A percentile compares a stretch with the other conserved stretches of the same genome.
These are phyloP conservation scores for Chaetogeoica ovagalla DNA, from an alignment of 2,888 invertebrate genomes.

Conservation along the genomic window DNA sequence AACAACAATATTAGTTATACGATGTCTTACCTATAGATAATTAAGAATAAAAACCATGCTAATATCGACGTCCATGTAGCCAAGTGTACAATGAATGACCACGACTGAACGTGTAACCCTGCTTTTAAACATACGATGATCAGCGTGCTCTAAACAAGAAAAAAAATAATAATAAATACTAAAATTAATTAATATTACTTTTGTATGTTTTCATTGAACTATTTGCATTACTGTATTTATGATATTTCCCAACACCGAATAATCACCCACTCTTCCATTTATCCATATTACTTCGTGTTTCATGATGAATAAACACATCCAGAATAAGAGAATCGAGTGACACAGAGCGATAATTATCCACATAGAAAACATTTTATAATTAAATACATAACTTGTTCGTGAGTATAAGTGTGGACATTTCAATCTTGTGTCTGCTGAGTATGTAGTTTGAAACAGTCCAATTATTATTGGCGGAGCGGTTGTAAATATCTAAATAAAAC, in stretches of 20 bases:
- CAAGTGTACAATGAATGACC: constrained; percentile 93
- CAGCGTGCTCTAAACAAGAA: constrained; percentile 84
- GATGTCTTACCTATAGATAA: constrained; percentile 75
- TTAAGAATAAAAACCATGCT: constrained; percentile 90
- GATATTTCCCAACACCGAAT: constrained; percentile 90
- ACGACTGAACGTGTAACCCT: constrained; percentile 91
- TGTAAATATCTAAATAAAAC: constrained; percentile 76
- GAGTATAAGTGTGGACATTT: constrained; percentile 74
- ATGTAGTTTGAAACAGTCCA: constrained; percentile 95
- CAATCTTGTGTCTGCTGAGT: constrained; percentile 83
- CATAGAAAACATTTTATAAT: constrained; percentile 89
- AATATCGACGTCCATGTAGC: constrained; percentile 95
- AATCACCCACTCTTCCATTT: constrained; percentile 84
- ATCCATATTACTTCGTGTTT: constrained; percentile 77
- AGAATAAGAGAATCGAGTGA: constrained; percentile 94
- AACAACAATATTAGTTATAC: not conserved
- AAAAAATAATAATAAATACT: too few relatives aligned
- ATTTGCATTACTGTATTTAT: constrained; percentile 81
- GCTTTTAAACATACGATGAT: constrained; percentile 97
- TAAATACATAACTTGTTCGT: constrained; percentile 79
- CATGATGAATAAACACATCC: constrained; percentile 79
- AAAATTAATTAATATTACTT: constrained; percentile 55
- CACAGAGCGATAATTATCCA: constrained; percentile 95
- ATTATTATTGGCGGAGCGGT: constrained; percentile 96
- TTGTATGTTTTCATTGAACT: not conserved